phyloP scores from a whole-genome alignment of 2,797 vertebrate species.

The Sebastes minor region DNA sequence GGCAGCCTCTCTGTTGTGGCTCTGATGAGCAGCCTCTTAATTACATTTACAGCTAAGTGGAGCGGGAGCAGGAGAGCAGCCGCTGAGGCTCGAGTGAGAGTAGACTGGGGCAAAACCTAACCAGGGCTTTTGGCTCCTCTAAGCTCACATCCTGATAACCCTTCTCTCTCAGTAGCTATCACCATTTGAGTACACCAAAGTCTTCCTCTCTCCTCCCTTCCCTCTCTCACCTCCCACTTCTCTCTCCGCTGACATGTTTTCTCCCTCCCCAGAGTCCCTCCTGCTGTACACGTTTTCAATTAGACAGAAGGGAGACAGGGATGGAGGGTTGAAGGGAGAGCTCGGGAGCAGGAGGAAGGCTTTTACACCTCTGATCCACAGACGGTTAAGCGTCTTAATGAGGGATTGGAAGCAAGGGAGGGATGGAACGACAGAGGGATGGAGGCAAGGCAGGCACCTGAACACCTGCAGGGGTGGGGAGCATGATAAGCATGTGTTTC shows the following conservation, averaged over 20 bases:
- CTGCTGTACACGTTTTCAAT: slow-evolving; percentile 77
- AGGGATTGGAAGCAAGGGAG: slow-evolving; percentile 69
- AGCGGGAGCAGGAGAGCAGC: slow-evolving; percentile 68
- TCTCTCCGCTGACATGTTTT: slow-evolving; percentile 41
- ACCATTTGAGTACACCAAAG: slow-evolving; percentile 35
- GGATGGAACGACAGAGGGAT: slow-evolving; percentile 54
- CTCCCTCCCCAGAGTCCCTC: slow-evolving; percentile 59
- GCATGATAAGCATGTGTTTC: slow-evolving; percentile 67
- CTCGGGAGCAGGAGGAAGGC: slow-evolving; percentile 63
- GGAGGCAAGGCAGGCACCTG: slow-evolving; percentile 63
- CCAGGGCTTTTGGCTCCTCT: slow-evolving; percentile 56
- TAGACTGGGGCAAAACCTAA: slow-evolving; percentile 59
- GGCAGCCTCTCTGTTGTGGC: slow-evolving; percentile 56
- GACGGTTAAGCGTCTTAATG: slow-evolving; percentile 73
- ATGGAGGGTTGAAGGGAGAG: slow-evolving; percentile 58
- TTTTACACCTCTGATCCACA: slow-evolving; percentile 78
- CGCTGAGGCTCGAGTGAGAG: slow-evolving; percentile 58
- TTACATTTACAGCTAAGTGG: slow-evolving; percentile 80
- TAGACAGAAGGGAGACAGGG: slow-evolving; percentile 73
- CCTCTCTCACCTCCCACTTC: slow-evolving; percentile 38
- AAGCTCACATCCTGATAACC: slow-evolving; percentile 50
- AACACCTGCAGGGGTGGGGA: slow-evolving; percentile 77
- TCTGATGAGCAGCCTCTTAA: slow-evolving; percentile 78
- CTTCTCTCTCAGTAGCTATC: slow-evolving; percentile 56
- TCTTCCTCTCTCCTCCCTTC: slow-evolving; percentile 31